Evolutionary conservation across 2,113 vertebrate genomes (phyloP).

Genomic region (Heterotis niloticus): DNA sequence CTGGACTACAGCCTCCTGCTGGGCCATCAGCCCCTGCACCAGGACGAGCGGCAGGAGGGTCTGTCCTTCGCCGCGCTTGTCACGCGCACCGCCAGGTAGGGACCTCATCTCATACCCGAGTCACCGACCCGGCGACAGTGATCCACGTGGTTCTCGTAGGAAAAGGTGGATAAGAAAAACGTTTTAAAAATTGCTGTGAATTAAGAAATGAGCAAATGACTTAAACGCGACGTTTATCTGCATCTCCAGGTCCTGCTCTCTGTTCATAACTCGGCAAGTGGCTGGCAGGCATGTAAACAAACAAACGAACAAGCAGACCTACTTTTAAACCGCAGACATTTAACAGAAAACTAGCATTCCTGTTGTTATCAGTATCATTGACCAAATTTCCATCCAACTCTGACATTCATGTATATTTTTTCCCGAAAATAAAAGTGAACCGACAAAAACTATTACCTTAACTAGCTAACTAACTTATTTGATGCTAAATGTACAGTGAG

Average conservation of each 20-base stretch:
- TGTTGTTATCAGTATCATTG: no score
- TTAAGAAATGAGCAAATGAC: background rate
- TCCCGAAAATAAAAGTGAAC: no score
- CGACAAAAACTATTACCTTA: no score
- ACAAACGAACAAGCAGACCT: background rate
- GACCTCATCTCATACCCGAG: background rate
- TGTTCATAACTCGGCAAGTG: conserved; percentile 22
- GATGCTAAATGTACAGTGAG: no score
- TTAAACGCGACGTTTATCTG: conserved; percentile 18
- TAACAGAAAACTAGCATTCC: no score
- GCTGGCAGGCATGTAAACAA: conserved; percentile 37
- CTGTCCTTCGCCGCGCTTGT: conserved; percentile 65
- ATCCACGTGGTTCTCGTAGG: no score
- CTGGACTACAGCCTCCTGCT: conserved; percentile 84
- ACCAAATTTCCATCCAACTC: no score
- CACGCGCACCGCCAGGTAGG: conserved; percentile 68
- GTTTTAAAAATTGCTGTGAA: background rate
- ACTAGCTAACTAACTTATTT: no score
- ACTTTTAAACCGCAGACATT: background rate
- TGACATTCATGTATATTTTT: no score
- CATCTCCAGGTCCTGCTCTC: conserved; percentile 34
- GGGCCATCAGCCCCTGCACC: conserved; percentile 71
- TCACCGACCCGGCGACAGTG: no score
- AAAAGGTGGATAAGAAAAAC: no score
- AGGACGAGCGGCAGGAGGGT: conserved; percentile 61